Base-by-base conservation (phyloP, 2,888 invertebrate genomes). In the Helleia helle region DNA sequence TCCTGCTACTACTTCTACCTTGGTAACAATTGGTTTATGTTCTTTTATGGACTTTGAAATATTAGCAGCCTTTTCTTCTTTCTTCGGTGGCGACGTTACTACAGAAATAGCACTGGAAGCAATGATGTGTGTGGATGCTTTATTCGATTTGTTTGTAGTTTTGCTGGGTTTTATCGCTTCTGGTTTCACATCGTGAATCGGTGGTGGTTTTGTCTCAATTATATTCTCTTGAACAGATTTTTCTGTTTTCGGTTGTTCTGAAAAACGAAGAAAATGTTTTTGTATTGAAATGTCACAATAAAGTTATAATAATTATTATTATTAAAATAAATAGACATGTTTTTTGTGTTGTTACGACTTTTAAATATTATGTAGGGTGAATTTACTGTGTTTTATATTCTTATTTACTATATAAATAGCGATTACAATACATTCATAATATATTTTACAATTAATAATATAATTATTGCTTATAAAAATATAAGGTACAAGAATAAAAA, bases 1-100 rank as follows among this genome's bases (percentile, higher is more conserved):
- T 7, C 86, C 77, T 15, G 87, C 64, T 13, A 88, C 86, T 30
- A 89, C 83, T 73, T 89, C 88, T 6, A 89, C 84, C 65, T 86
- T 86, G 12, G 80, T 74, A 22, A 85, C 71, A 2, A 86, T 71
- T 66, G 68, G 76, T 64, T 83, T 85, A 52, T 75, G 71, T 59
- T 83, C 83, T 53, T 75, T 75, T 1, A 58, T 57, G 50, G 87
- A 86, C 62, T 87, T 87, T 34, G 87, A 80, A 37, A 51, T 51
- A 42, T 71, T 75, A 0, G 60, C 47, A 9, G 65, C 50, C 59
- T 81, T 85, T 4, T 80, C 74, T 40, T 84, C 81, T 50, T 83
- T 86, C 64, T 87, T 86, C 29, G 69, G 67, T 48, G 73, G 56
- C 27, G 79, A 72, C 25, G 77, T 62, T 27, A 79, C 60, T 8